Base-by-base conservation (phyloP, 2,113 vertebrate genomes). In the Aptenodytes patagonicus region DNA sequence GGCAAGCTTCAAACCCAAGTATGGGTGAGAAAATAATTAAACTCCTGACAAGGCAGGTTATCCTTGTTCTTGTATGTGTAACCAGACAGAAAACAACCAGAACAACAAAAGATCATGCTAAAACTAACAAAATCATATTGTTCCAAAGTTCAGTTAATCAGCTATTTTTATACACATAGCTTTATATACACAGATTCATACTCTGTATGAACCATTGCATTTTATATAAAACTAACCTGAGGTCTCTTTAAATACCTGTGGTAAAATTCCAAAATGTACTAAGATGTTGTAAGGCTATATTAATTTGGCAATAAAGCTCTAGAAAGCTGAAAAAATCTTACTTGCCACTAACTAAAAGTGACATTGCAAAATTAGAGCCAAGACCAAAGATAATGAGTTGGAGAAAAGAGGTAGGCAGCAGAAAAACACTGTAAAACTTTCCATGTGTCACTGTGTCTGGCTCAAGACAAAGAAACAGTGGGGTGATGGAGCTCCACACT, bases 1-100 rank as follows among this genome's bases (percentile, higher is more conserved):
- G 31, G 96, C 96, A 98, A 98, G 92, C 96, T 97, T 98, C 90
- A 95, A 95, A 97, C 92, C 87, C 89, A 96, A 91, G 79, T 69
- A 71, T 85, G 96, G 97, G 97, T 97, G 93, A 97, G 94, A 97
- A 98, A 98, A 97, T 97, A 98, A 98, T 98, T 96, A 96, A 95
- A 97, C 78, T 91, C 65, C 60, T 85, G 95, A 97, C 92, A 98
- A 97, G 88, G 34, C n/a, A 17, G 44, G 75, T 88, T 85, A 92
- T 60, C 26, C 78, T 73, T 83, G 58, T 90, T 92, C 84, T 64
- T 61, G 51, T 61, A n/a, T 31, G 36, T 71, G 44, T 16, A 36
- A 71, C 81, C 86, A 62, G 65, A 28, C 47, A 76, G 78, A 77
- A 68, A 94, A 83, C 62, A 61, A 83, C 40, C 29, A 75, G 34